phyloP scores from a whole-genome alignment of 1,140 invertebrate species.

The Xylocopa sonorina region DNA sequence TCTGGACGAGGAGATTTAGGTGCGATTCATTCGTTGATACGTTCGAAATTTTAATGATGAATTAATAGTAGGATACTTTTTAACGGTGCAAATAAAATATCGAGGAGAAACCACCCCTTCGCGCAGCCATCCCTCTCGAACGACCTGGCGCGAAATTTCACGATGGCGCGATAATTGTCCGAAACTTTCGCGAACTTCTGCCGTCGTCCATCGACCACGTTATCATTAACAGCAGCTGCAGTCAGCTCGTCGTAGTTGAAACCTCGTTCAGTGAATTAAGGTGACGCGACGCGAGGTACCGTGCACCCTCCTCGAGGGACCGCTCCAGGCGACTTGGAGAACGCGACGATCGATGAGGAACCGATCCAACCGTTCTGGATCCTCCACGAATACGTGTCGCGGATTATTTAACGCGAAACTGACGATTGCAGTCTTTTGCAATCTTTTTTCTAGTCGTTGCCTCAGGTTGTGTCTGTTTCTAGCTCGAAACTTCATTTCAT shows the following conservation, averaged over 20 bases:
- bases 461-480: neutral
- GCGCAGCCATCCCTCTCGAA: no score
- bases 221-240: neutral
- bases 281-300: conserved; percentile 3
- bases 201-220: conserved; percentile 18
- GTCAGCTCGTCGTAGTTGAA: neutral
- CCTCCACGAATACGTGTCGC: conserved; percentile 26
- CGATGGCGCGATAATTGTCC: neutral
- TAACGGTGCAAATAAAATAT: no score
- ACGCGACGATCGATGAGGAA: neutral
- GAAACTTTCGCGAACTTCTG: neutral
- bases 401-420: conserved; percentile 48
- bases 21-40: neutral
- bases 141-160: neutral
- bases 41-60: neutral
- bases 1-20: no score
- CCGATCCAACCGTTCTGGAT: neutral
- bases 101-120: no score
- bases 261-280: conserved; percentile 8
- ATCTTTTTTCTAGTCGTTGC: neutral
- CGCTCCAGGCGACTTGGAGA: neutral
- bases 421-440: neutral
- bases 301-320: conserved; percentile 39
- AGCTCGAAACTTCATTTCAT: no score
- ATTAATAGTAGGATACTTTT: no score